Conservation (phyloP, 1,140 invertebrate genomes). For the Monomorium pharaonis region DNA sequence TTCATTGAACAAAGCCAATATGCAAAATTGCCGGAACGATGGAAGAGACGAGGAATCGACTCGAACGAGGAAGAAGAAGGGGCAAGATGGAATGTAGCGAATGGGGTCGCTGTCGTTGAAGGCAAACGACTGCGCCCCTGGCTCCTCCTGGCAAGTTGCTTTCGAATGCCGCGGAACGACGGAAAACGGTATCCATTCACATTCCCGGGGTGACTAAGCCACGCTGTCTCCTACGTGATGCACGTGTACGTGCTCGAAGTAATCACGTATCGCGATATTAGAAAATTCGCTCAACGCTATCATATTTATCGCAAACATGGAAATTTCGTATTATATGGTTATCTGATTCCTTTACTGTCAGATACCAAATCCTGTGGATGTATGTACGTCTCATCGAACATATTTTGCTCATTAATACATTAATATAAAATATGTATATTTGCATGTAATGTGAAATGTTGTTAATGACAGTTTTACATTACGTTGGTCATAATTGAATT, state of each 20-base stretch:
- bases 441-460: not conserved
- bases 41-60: not conserved
- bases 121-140: conserved; percentile 79
- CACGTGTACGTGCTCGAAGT: not conserved
- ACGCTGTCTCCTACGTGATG: conserved; percentile 49
- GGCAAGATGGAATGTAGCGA: conserved; percentile 80
- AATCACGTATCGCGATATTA: not conserved
- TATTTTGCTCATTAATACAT: not conserved
- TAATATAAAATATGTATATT: not conserved
- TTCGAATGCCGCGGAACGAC: conserved; percentile 25
- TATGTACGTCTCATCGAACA: not conserved
- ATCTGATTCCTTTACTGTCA: not conserved
- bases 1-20: not conserved
- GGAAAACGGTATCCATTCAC: conserved; percentile 67
- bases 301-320: not conserved
- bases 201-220: conserved; percentile 67
- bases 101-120: conserved; percentile 84
- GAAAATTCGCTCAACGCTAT: not conserved
- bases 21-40: conserved; percentile 47
- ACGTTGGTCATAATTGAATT: not conserved
- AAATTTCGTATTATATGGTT: not conserved
- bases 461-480: not conserved
- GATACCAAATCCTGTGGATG: not conserved
- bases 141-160: conserved; percentile 56
- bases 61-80: conserved; percentile 56